These are phyloP conservation scores for Meandrina meandrites DNA, from an alignment of 92 coral and sea anemone genomes.

Conservation along the genomic window DNA sequence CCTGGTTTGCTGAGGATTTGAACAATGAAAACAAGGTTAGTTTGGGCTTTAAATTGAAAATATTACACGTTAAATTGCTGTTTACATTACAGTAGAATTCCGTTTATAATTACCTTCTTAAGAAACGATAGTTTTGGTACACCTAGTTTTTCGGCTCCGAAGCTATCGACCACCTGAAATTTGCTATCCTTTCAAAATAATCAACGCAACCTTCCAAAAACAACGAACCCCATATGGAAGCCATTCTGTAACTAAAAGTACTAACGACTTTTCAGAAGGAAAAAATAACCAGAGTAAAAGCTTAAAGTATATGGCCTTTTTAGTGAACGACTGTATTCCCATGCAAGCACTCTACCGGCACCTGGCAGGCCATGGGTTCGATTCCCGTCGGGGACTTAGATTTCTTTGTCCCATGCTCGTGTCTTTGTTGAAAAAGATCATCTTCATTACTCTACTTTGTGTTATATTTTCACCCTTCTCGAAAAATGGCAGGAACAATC, in stretches of 20 bases:
- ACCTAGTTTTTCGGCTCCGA: neutral
- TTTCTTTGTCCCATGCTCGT: too few species aligned
- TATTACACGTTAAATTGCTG: neutral
- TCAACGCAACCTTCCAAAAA: neutral
- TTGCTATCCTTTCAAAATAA: neutral
- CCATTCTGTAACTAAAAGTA: neutral
- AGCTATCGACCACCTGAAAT: neutral
- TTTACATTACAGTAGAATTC: neutral
- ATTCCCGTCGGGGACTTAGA: too few species aligned
- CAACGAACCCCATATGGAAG: neutral
- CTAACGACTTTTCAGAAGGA: too few species aligned
- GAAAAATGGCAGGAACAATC: too few species aligned
- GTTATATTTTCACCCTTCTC: too few species aligned
- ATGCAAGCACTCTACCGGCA: neutral
- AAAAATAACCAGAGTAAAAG: too few species aligned
- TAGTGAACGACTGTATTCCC: neutral
- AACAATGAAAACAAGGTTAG: slow-evolving; percentile 52
- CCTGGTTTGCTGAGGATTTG: slow-evolving; percentile 77
- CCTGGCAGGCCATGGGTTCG: too few species aligned
- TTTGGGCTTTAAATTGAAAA: too few species aligned
- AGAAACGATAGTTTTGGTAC: neutral
- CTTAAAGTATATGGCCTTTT: neutral
- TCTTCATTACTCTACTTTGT: too few species aligned
- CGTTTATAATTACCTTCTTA: too few species aligned
- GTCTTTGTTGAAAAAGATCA: too few species aligned